Evolutionary conservation across 64 coral and sea anemone species (phyloP), one percentile per base, ranked within the genome.

Genomic region (Catalaphyllia jardinei): DNA sequence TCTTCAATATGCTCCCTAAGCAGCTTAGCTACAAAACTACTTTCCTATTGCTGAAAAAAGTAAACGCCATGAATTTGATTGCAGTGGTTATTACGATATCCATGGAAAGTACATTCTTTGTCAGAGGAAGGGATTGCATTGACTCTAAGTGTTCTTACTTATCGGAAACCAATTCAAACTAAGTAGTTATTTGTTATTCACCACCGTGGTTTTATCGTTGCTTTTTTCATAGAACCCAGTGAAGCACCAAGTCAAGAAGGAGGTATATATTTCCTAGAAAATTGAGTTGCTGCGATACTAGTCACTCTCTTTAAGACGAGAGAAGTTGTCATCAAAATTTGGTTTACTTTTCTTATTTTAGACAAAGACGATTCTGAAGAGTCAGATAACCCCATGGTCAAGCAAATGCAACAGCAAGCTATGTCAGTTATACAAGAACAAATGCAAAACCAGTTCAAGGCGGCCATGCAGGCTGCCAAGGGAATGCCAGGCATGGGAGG

Each of bases 391-490:
- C 81, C 81, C 2, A 85, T 85, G 81, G 81, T 85, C 71, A 89
- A 97, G 25, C 91, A 87, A 52, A 75, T 97, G 71, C 71, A 93
- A 49, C 65, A 79, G 62, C 91, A 97, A 88, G 95, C 95, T 60
- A 87, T 93, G 87, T 71, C 74, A 57, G 95, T 87, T 20, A 71
- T 93, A 84, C 81, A 85, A 71, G 81, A 85, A 51, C 81, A 85
- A 22, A 85, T 85, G 81, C 64, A 85, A 24, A 85, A 85, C 62
- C 81, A 85, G n/a, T 85, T 85, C 31, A 85, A 85, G 63, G 81
- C 81, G 39, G 92, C 79, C 59, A 73, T 69, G 87, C 60, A 35
- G 72, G 55, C 69, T 8, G 57, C 28, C 20, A 86, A 86, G 35
- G 92, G 95, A 76, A 91, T 94, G 83, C 81, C 82, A 9, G 95